Percentiles rank a stretch among this genome's conserved stretches.
Conservation (phyloP, 1,140 invertebrate species). For the Ceratina japonica region DNA sequence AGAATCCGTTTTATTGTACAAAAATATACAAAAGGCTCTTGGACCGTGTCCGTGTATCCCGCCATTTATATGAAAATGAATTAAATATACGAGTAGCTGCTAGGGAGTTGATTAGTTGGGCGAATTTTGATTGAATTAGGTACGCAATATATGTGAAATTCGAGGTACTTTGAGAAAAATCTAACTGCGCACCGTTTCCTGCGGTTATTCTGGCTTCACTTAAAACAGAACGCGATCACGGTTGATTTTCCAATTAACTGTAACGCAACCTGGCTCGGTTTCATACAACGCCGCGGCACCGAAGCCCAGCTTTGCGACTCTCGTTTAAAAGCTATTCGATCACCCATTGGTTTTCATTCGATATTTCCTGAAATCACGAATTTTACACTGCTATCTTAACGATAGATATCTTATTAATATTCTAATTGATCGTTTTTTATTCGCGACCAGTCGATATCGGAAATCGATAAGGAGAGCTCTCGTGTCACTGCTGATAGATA, state of each 20-base stretch:
- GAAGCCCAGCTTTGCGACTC: not conserved
- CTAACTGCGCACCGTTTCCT: too few relatives aligned
- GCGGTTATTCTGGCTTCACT: slow-evolving; percentile 4
- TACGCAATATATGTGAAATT: too few relatives aligned
- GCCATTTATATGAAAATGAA: too few relatives aligned
- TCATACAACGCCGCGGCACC: not conserved
- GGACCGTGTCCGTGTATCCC: too few relatives aligned
- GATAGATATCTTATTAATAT: not conserved
- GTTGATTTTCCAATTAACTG: slow-evolving; percentile 33
- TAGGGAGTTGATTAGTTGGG: too few relatives aligned
- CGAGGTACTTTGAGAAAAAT: too few relatives aligned
- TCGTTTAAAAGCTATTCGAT: slow-evolving; percentile 14
- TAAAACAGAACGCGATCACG: slow-evolving; percentile 26
- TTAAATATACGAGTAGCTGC: too few relatives aligned
- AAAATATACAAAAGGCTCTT: too few relatives aligned
- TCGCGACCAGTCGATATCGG: not conserved
- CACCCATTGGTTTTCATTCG: slow-evolving; percentile 32
- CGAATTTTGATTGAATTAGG: too few relatives aligned
- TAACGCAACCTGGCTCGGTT: slow-evolving; percentile 15
- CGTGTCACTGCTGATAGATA: not conserved
- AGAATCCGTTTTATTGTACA: too few relatives aligned
- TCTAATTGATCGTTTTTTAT: not conserved
- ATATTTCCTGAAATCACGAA: not conserved
- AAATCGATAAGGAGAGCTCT: not conserved
- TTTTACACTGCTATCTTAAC: not conserved